Evolutionary conservation across 2,113 vertebrate genomes (phyloP), one percentile per base, ranked within the genome.

Genomic region (Scytalopus superciliaris): DNA sequence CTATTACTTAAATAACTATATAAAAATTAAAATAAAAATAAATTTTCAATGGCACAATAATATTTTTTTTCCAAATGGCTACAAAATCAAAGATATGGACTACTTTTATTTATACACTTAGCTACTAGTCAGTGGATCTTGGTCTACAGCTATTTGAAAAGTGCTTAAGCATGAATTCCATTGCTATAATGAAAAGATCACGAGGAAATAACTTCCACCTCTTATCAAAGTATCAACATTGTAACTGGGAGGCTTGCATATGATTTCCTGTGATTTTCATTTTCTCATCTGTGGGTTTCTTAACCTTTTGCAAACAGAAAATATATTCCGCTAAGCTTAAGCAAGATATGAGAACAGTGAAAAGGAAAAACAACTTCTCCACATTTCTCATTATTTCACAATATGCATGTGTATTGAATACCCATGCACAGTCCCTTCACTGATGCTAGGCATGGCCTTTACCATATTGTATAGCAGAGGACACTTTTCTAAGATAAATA

Each of bases 151-250:
- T 57, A 12, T 82, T 62, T 74, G 35, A 50, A 49, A 91, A 70
- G 31, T 15, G 4, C 10, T 87, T 89, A 70, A 52, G 45, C 3
- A 55, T 14, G 3, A 50, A 45, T 81, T 55, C 55, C 8, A 10
- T 37, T 63, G 8, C 22, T 62, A 25, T 24, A 72, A 47, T 44
- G 14, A 52, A 69, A 76, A 47, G 14, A 44, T 39, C 2, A 17
- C 11, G 16, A 73, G 52, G 21, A n/a, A 63, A 57, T 35, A 69
- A 44, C 24, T 76, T 86, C n/a, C 11, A 44, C 2, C 31, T 45
- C 11, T 49, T 83, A 42, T 12, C 18, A 64, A 15, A 4, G 2
- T 55, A 45, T 39, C 50, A 73, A 0, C 1, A 2, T 4, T 78
- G 37, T 6, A 44, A 62, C n/a, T 62, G 8, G 11, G 33, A 55